Evolutionary conservation across 2,888 invertebrate genomes (phyloP).

Genomic region (Trachelus iudaicus): DNA sequence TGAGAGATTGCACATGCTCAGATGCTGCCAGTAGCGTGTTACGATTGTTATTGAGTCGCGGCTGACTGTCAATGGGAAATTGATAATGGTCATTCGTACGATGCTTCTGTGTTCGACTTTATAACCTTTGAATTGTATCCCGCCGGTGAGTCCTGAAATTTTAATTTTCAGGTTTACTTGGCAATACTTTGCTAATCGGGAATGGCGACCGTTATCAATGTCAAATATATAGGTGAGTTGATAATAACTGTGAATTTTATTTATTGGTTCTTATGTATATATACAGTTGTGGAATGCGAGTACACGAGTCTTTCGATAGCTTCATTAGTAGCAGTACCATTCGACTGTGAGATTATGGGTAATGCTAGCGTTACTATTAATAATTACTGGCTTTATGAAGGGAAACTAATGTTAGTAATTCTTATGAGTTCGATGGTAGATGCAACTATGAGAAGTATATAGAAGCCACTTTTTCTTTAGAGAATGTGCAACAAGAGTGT

Average conservation of each 20-base stretch:
- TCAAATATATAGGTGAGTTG: constrained; percentile 22
- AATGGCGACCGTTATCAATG: constrained; percentile 26
- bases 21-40: background rate
- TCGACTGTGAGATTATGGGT: background rate
- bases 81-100: background rate
- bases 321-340: background rate
- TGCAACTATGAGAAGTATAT: background rate
- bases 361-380: background rate
- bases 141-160: background rate
- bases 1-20: background rate
- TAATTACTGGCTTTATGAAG: background rate
- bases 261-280: background rate
- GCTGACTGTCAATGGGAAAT: background rate
- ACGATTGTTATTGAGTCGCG: background rate
- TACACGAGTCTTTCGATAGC: background rate
- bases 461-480: background rate
- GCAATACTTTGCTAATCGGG: background rate
- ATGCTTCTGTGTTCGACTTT: background rate
- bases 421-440: background rate
- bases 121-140: background rate
- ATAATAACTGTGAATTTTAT: background rate
- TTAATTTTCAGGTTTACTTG: background rate
- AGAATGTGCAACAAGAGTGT: background rate
- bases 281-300: background rate
- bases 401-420: background rate